A percentile compares a stretch with the other conserved stretches of the same genome.
These are phyloP conservation scores for Aquatica leii DNA, from an alignment of 2,888 invertebrate species.

Conservation along the genomic window DNA sequence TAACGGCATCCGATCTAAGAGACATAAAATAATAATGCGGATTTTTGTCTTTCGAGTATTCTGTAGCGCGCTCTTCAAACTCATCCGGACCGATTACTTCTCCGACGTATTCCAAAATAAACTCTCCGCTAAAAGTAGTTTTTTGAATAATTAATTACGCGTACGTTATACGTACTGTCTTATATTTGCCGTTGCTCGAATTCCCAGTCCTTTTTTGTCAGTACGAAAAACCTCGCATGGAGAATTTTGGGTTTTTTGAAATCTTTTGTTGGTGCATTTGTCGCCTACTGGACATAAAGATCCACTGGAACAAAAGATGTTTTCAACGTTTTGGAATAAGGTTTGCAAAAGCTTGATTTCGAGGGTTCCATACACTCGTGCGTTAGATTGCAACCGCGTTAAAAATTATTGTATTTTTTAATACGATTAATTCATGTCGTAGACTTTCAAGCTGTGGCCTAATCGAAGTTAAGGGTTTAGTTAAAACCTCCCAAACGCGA, in stretches of 20 bases:
- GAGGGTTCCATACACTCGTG: too few species aligned
- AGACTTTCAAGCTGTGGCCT: too few species aligned
- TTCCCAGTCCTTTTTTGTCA: slow-evolving; percentile 94
- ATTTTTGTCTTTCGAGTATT: slow-evolving; percentile 89
- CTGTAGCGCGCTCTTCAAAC: slow-evolving; percentile 86
- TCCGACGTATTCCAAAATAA: slow-evolving; percentile 98
- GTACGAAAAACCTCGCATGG: slow-evolving; percentile 89
- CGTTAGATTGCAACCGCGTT: too few species aligned
- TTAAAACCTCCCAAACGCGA: too few species aligned
- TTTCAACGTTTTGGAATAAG: too few species aligned
- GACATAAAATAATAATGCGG: slow-evolving; percentile 99
- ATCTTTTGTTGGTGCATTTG: slow-evolving; percentile 92
- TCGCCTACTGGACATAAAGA: slow-evolving; percentile 88
- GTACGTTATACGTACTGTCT: slow-evolving; percentile 68
- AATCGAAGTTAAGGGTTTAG: too few species aligned
- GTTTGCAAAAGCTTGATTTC: too few species aligned
- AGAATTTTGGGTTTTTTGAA: slow-evolving; percentile 87
- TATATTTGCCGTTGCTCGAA: slow-evolving; percentile 79
- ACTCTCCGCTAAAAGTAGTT: slow-evolving; percentile 77
- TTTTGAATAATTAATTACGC: background rate
- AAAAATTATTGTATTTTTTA: too few species aligned
- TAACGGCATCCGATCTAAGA: slow-evolving; percentile 88
- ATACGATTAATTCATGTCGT: too few species aligned
- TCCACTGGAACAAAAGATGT: slow-evolving; percentile 69
- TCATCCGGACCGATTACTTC: slow-evolving; percentile 93